Conservation (phyloP, 2,888 invertebrate species). For the Morpho helenor region DNA sequence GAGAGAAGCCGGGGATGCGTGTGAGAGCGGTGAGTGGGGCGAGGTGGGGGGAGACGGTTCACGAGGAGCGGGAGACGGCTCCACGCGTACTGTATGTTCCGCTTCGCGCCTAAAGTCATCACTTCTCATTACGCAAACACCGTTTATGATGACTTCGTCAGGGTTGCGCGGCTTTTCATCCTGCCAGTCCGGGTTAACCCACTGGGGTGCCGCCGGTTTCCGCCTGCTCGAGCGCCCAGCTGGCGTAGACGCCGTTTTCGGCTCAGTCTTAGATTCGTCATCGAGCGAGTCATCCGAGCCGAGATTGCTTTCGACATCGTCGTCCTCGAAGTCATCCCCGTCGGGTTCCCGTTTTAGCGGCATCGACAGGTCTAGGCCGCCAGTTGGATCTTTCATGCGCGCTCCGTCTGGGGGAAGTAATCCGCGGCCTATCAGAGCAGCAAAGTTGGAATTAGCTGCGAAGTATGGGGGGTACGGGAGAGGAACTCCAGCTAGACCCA, state of each 20-base stretch:
- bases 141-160: conserved; percentile 94
- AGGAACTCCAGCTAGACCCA: conserved; percentile 87
- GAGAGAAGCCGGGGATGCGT: conserved; percentile 40
- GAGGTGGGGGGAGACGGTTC: conserved; percentile 53
- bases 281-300: conserved; percentile 83
- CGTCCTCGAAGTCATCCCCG: conserved; percentile 89
- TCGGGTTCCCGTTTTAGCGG: conserved; percentile 88
- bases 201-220: conserved; percentile 97
- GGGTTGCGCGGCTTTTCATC: conserved; percentile 80
- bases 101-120: conserved; percentile 84
- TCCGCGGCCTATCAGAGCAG: conserved; percentile 86
- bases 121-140: conserved; percentile 94
- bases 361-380: conserved; percentile 93
- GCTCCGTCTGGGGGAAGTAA: conserved; percentile 78
- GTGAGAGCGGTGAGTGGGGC: conserved; percentile 34
- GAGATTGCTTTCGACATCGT: conserved; percentile 86
- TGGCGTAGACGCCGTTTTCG: conserved; percentile 73
- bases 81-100: conserved; percentile 87
- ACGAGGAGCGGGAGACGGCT: conserved; percentile 85
- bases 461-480: conserved; percentile 88
- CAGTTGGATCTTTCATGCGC: conserved; percentile 86
- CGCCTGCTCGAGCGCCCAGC: conserved; percentile 82
- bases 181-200: conserved; percentile 97
- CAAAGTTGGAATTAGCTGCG: conserved; percentile 86
- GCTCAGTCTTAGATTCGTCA: conserved; percentile 80